These are phyloP conservation scores for Sycophila texana DNA, from an alignment of 2,888 invertebrate genomes.

Conservation along the genomic window DNA sequence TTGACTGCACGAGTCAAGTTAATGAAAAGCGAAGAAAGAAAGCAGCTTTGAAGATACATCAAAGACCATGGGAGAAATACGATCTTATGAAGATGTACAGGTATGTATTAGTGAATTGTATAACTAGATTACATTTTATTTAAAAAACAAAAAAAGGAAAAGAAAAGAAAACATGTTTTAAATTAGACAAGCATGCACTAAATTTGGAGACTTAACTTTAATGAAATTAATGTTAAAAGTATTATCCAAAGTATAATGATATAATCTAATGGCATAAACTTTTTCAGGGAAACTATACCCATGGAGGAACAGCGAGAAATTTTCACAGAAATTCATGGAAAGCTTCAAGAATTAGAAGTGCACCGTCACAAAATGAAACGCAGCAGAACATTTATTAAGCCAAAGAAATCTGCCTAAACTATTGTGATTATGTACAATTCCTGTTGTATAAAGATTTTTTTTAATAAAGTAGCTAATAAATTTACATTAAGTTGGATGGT, in stretches of 20 bases:
- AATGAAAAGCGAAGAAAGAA: constrained; percentile 77
- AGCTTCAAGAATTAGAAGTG: constrained; percentile 84
- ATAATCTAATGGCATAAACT: neutral
- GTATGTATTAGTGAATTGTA: constrained; percentile 69
- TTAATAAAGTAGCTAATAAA: constrained; percentile 45
- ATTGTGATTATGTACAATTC: constrained; percentile 26
- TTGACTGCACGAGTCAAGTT: constrained; percentile 79
- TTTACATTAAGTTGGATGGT: constrained; percentile 20
- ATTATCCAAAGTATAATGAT: neutral
- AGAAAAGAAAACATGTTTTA: neutral
- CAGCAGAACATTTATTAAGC: constrained; percentile 80
- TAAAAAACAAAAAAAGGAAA: neutral
- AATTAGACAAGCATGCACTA: neutral
- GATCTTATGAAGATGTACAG: constrained; percentile 97
- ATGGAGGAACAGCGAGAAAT: constrained; percentile 92
- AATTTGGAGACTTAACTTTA: neutral
- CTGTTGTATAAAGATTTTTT: constrained; percentile 41
- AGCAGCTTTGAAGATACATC: constrained; percentile 76
- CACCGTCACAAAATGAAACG: constrained; percentile 81
- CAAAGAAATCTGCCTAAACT: constrained; percentile 68
- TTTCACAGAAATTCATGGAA: constrained; percentile 88
- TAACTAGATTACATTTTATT: neutral
- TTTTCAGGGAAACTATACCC: constrained; percentile 85
- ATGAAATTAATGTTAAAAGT: neutral
- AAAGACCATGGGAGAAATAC: constrained; percentile 90